phyloP scores from a whole-genome alignment of 1,140 invertebrate genomes.

The Pantala flavescens region DNA sequence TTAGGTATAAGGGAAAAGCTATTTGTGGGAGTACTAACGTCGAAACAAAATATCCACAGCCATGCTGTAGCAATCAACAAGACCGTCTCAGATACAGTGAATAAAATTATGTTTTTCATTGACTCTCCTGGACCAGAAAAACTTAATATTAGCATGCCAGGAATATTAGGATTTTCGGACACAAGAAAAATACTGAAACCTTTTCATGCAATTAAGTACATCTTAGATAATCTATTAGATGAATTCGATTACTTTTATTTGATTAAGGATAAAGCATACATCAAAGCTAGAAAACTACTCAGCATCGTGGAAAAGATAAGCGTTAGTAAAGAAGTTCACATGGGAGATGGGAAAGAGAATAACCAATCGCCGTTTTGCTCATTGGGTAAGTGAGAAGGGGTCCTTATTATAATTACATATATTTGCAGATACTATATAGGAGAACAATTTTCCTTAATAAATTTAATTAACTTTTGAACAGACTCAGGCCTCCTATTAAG shows the following conservation, averaged over 20 bases:
- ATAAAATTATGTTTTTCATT: slow-evolving; percentile 66
- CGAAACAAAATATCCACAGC: slow-evolving; percentile 54
- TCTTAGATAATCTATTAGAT: slow-evolving; percentile 76
- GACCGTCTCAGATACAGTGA: slow-evolving; percentile 64
- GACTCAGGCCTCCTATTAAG: slow-evolving; percentile 65
- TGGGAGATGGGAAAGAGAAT: slow-evolving; percentile 42
- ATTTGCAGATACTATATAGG: neutral
- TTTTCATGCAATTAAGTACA: slow-evolving; percentile 79
- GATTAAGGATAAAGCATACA: slow-evolving; percentile 65
- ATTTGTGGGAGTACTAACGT: slow-evolving; percentile 73
- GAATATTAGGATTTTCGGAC: slow-evolving; percentile 72
- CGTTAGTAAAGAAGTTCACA: slow-evolving; percentile 68
- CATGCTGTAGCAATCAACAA: slow-evolving; percentile 67
- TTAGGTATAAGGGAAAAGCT: slow-evolving; percentile 80
- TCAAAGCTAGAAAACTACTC: slow-evolving; percentile 59
- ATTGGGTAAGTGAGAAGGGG: slow-evolving; percentile 41
- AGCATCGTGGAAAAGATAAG: slow-evolving; percentile 64
- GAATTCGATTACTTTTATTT: slow-evolving; percentile 87
- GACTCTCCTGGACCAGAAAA: slow-evolving; percentile 54
- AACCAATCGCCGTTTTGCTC: slow-evolving; percentile 48
- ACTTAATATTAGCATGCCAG: slow-evolving; percentile 54
- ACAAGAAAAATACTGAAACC: slow-evolving; percentile 59
- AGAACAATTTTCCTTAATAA: neutral
- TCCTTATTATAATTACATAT: neutral
- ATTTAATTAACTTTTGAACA: slow-evolving; percentile 28